Conservation (phyloP, 2,888 invertebrate species). For the Ophion costatus region DNA sequence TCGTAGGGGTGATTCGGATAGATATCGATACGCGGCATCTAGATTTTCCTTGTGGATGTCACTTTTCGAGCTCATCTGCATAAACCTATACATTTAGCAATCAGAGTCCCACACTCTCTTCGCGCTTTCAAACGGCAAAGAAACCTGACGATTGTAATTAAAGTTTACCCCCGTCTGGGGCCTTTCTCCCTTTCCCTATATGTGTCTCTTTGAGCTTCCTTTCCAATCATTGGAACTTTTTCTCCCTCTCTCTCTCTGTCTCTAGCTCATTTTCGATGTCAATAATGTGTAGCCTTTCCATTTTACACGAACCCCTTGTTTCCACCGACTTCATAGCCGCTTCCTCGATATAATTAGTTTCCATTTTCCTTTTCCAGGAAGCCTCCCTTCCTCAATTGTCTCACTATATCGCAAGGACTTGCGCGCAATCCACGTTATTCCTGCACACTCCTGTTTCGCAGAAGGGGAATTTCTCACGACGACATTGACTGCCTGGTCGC, state of each 20-base stretch:
- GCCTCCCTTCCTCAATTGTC: slow-evolving; percentile 35
- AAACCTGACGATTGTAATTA: slow-evolving; percentile 75
- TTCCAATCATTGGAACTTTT: slow-evolving; percentile 43
- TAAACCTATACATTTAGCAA: background rate
- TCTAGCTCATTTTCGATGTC: background rate
- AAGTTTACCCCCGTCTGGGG: slow-evolving; percentile 70
- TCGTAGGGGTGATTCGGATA: too few relatives aligned
- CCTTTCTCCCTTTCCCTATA: slow-evolving; percentile 37
- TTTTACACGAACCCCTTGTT: slow-evolving; percentile 50
- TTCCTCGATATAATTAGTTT: slow-evolving; percentile 76
- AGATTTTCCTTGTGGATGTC: too few relatives aligned
- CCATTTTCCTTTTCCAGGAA: slow-evolving; percentile 61
- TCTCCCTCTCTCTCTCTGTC: slow-evolving; percentile 25
- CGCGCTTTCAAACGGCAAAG: slow-evolving; percentile 67
- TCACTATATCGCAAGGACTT: slow-evolving; percentile 40
- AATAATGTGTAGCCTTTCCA: background rate
- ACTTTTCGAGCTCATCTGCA: background rate
- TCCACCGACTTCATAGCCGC: slow-evolving; percentile 42
- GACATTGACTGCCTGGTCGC: slow-evolving; percentile 29
- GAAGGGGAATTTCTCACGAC: slow-evolving; percentile 2
- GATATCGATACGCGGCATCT: too few relatives aligned
- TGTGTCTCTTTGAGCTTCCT: slow-evolving; percentile 44
- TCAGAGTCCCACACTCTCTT: slow-evolving; percentile 64
- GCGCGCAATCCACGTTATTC: background rate
- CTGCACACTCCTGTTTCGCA: background rate